These are phyloP conservation scores for Ruditapes philippinarum DNA, from an alignment of 1,140 invertebrate genomes.

Conservation along the genomic window DNA sequence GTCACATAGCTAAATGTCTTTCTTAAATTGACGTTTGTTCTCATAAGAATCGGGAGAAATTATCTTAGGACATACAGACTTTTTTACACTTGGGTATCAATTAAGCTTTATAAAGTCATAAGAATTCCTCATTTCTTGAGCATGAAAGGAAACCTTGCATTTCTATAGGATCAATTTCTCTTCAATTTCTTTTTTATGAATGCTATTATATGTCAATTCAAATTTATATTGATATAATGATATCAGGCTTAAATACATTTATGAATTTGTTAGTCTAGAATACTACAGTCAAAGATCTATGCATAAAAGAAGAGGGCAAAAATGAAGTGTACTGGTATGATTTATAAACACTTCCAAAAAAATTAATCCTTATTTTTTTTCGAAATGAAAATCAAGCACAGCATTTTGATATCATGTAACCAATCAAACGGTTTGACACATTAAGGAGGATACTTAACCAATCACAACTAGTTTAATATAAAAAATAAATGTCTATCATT, in stretches of 20 bases:
- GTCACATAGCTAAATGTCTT: slow-evolving; percentile 10
- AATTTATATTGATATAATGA: slow-evolving; percentile 46
- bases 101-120: neutral
- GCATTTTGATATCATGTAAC: too few species aligned
- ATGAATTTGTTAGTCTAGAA: neutral
- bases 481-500: too few species aligned
- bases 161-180: neutral
- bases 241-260: slow-evolving; percentile 1
- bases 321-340: too few species aligned
- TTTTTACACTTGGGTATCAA: neutral
- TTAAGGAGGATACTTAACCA: too few species aligned
- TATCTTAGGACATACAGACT: neutral
- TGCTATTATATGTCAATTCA: slow-evolving; percentile 35
- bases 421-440: too few species aligned
- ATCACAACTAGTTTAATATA: too few species aligned
- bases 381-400: too few species aligned
- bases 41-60: neutral
- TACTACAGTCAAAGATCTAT: neutral
- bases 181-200: slow-evolving; percentile 44
- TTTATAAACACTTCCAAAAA: too few species aligned
- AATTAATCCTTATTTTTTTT: too few species aligned
- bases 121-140: neutral
- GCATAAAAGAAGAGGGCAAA: too few species aligned
- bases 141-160: slow-evolving; percentile 17
- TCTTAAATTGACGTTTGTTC: neutral